These are phyloP conservation scores for Artibeus jamaicensis DNA, from an alignment of 2,797 vertebrate species.

Conservation along the genomic window DNA sequence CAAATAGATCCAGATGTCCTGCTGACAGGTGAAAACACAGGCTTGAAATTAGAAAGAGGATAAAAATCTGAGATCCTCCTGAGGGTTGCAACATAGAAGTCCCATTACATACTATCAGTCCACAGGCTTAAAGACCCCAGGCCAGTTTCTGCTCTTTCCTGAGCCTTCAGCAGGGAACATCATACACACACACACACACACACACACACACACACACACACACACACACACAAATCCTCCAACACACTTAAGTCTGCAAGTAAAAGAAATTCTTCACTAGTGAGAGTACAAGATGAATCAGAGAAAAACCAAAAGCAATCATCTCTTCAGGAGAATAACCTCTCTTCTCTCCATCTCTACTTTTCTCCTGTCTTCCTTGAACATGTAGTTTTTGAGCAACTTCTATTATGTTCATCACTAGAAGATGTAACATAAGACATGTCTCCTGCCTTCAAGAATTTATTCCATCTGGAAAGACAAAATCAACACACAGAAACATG, in stretches of 20 bases:
- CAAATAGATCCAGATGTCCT: background rate
- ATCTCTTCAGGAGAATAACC: background rate
- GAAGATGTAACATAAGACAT: background rate
- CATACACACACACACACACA: background rate
- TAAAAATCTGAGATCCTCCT: background rate
- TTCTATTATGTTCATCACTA: background rate
- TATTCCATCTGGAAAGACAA: slow-evolving; percentile 10
- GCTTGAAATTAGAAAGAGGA: background rate
- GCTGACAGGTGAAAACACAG: background rate
- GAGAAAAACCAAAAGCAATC: background rate
- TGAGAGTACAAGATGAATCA: background rate
- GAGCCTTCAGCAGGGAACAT: background rate
- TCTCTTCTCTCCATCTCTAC: background rate
- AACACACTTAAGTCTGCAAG: background rate
- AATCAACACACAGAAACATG: background rate
- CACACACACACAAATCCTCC: background rate
- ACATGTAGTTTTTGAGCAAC: background rate
- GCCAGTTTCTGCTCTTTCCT: background rate
- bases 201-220: background rate
- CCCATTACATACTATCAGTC: background rate
- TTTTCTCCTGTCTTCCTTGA: background rate
- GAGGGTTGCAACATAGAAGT: background rate
- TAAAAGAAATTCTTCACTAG: slow-evolving; percentile 6
- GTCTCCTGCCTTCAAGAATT: background rate
- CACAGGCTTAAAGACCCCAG: background rate